Percentiles rank a stretch among this genome's conserved stretches.
These are phyloP conservation scores for Cardiocondyla obscurior DNA, from an alignment of 1,140 invertebrate species.

Conservation along the genomic window DNA sequence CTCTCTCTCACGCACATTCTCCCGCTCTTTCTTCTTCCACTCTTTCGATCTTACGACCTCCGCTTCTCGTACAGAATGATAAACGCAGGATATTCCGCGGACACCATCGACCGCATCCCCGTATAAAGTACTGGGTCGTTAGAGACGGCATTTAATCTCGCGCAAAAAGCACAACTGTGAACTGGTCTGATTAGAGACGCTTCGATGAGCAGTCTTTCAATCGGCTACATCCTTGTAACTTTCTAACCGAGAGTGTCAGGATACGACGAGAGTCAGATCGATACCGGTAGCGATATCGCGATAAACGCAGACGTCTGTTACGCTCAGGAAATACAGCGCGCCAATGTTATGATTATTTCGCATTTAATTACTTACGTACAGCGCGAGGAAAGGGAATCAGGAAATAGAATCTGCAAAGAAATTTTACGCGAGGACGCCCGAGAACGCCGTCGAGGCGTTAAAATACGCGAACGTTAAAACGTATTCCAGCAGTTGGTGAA, in stretches of 20 bases:
- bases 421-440: background rate
- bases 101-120: conserved; percentile 49
- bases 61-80: conserved; percentile 64
- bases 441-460: background rate
- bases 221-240: conserved; percentile 18
- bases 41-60: conserved; percentile 66
- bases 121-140: conserved; percentile 66
- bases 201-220: conserved; percentile 22
- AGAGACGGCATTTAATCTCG: conserved; percentile 58
- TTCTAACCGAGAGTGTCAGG: conserved; percentile 5
- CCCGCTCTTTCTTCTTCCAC: conserved; percentile 37
- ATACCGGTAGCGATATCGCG: conserved; percentile 3
- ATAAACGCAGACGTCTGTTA: background rate
- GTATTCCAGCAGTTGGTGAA: conserved; percentile 47
- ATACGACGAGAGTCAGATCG: background rate
- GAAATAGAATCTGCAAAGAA: background rate
- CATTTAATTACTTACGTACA: conserved; percentile 26
- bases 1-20: conserved; percentile 29
- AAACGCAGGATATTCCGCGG: conserved; percentile 68
- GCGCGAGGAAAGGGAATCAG: background rate
- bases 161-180: conserved; percentile 54
- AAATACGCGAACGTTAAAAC: conserved; percentile 9
- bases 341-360: background rate
- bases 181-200: conserved; percentile 60
- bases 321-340: background rate